Percentiles rank a stretch among this genome's conserved stretches.
These are phyloP conservation scores for Dipodomys merriami DNA, from an alignment of 2,113 vertebrate genomes.

Conservation along the genomic window DNA sequence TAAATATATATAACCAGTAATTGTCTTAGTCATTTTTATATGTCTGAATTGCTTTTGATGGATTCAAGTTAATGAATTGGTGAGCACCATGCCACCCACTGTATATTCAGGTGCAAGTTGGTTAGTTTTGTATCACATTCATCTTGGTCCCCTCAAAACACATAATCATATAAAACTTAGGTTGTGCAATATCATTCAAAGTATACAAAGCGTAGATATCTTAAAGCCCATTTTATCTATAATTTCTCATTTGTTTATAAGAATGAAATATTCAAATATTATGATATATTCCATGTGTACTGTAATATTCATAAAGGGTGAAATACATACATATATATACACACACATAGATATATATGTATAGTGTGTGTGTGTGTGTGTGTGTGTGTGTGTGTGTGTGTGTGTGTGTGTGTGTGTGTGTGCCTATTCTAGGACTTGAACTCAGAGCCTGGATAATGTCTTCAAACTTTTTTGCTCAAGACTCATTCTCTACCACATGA, in stretches of 20 bases:
- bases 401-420: too few species aligned
- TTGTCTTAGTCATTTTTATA: not conserved
- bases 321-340: too few species aligned
- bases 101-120: not conserved
- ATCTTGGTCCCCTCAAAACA: not conserved
- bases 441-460: too few species aligned
- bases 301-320: not conserved
- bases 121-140: not conserved
- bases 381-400: too few species aligned
- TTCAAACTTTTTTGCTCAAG: too few species aligned
- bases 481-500: too few species aligned
- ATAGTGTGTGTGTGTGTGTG: too few species aligned
- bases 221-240: not conserved
- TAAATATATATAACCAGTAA: not conserved
- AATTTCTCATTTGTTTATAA: slow-evolving; percentile 6
- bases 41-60: not conserved
- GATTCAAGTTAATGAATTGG: not conserved
- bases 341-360: too few species aligned
- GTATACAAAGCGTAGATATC: not conserved
- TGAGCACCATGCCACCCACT: too few species aligned
- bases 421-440: too few species aligned
- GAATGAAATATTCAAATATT: not conserved
- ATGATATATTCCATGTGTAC: not conserved
- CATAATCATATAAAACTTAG: not conserved
- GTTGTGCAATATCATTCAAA: not conserved